A percentile compares a stretch with the other conserved stretches of the same genome.
Conservation (phyloP, 1,140 invertebrate genomes). For the Heliconius eleuchia region DNA sequence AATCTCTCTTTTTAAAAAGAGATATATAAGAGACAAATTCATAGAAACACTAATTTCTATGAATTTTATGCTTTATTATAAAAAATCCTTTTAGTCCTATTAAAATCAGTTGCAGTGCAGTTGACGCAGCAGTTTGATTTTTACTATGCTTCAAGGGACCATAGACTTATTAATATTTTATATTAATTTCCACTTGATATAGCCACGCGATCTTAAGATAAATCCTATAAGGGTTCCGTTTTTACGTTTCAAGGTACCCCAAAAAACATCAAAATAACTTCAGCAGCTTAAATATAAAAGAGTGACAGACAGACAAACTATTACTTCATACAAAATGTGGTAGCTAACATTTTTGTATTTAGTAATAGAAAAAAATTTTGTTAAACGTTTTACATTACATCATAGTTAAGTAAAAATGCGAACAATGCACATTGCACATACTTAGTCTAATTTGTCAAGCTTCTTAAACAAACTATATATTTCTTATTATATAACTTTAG, state of each 20-base stretch:
- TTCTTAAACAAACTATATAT: background rate
- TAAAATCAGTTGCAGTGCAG: too few relatives aligned
- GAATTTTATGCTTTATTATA: too few relatives aligned
- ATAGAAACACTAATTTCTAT: too few relatives aligned
- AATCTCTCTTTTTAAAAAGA: too few relatives aligned
- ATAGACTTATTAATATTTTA: too few relatives aligned
- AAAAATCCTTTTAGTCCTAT: too few relatives aligned
- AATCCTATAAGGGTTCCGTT: too few relatives aligned
- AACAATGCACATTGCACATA: background rate
- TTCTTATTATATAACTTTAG: background rate
- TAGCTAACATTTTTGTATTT: background rate
- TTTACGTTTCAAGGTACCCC: background rate
- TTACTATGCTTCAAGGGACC: too few relatives aligned
- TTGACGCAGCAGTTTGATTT: too few relatives aligned
- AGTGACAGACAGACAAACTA: background rate
- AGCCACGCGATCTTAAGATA: too few relatives aligned
- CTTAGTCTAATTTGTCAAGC: conserved; percentile 3
- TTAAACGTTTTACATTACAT: background rate
- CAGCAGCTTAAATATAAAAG: background rate
- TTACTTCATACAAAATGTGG: background rate
- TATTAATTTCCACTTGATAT: too few relatives aligned
- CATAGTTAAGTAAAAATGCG: background rate
- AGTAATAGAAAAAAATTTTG: background rate
- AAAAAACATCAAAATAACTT: background rate
- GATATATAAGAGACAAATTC: too few relatives aligned